phyloP scores from a whole-genome alignment of 2,888 invertebrate genomes.

The Lasioglossum marginatum region DNA sequence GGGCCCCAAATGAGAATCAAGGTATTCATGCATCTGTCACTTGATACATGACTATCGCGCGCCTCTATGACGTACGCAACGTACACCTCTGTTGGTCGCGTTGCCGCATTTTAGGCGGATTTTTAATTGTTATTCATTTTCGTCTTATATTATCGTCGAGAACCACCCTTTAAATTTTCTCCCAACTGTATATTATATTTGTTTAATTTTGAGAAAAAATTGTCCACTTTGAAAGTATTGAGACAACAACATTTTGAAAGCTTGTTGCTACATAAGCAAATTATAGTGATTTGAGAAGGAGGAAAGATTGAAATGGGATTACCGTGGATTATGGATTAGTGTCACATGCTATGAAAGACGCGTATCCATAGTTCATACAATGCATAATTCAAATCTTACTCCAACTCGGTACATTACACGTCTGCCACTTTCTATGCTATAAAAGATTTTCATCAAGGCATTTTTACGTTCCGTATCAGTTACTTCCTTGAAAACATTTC shows the following conservation, averaged over 20 bases:
- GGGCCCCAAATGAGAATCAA: no score
- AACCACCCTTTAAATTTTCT: no score
- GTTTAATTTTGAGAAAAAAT: not conserved
- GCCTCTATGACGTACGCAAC: no score
- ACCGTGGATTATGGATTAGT: constrained; percentile 1
- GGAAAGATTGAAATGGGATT: constrained; percentile 1
- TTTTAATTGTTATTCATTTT: no score
- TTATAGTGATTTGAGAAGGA: not conserved
- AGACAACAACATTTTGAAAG: not conserved
- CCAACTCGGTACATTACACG: not conserved
- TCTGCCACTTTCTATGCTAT: constrained; percentile 6
- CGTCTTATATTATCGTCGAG: no score
- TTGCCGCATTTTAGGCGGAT: no score
- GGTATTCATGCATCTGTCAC: no score
- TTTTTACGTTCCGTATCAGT: not conserved
- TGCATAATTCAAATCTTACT: constrained; percentile 1
- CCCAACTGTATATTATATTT: not conserved
- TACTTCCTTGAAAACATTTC: not conserved
- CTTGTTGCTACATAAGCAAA: not conserved
- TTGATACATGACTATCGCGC: no score
- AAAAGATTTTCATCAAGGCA: not conserved
- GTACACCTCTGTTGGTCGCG: no score
- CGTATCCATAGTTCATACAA: constrained; percentile 4
- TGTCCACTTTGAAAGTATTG: not conserved
- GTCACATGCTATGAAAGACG: constrained; percentile 1